Evolutionary conservation across 2,888 invertebrate species (phyloP).

Genomic region (Ashinkailepas kermadecensis): DNA sequence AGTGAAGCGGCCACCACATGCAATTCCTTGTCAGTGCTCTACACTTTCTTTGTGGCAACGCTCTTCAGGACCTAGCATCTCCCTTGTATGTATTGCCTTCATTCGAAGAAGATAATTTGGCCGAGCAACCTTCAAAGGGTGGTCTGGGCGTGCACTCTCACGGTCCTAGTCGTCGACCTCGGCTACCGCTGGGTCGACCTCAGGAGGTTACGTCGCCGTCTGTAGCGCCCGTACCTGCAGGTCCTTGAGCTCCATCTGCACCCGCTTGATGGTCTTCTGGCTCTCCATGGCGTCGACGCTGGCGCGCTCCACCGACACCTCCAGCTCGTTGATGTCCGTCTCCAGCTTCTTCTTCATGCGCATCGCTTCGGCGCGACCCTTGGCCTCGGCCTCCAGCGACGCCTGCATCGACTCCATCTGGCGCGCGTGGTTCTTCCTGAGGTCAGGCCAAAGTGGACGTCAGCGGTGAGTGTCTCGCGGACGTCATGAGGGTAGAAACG

Average conservation of each 20-base stretch:
- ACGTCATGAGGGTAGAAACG: too few species aligned
- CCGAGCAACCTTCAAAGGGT: too few species aligned
- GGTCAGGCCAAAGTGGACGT: background rate
- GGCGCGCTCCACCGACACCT: conserved; percentile 52
- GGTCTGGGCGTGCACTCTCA: too few species aligned
- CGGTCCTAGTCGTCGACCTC: too few species aligned
- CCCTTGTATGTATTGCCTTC: too few species aligned
- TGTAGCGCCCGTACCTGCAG: conserved; percentile 63
- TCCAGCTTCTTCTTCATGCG: conserved; percentile 99
- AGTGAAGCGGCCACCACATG: too few species aligned
- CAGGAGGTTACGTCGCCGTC: too few species aligned
- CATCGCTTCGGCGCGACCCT: conserved; percentile 55
- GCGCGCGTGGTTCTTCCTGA: conserved; percentile 80
- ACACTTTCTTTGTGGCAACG: too few species aligned
- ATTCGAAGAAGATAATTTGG: too few species aligned
- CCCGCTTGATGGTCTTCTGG: conserved; percentile 50
- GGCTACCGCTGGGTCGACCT: too few species aligned
- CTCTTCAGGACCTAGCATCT: too few species aligned
- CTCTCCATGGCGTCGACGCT: conserved; percentile 48
- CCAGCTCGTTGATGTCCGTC: conserved; percentile 85
- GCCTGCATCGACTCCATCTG: conserved; percentile 84
- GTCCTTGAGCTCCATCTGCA: conserved; percentile 92
- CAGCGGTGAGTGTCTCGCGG: background rate
- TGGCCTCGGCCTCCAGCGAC: conserved; percentile 49
- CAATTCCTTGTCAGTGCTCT: too few species aligned